Base-by-base conservation (phyloP, 2,888 invertebrate genomes). In the Conomelus anceps region DNA sequence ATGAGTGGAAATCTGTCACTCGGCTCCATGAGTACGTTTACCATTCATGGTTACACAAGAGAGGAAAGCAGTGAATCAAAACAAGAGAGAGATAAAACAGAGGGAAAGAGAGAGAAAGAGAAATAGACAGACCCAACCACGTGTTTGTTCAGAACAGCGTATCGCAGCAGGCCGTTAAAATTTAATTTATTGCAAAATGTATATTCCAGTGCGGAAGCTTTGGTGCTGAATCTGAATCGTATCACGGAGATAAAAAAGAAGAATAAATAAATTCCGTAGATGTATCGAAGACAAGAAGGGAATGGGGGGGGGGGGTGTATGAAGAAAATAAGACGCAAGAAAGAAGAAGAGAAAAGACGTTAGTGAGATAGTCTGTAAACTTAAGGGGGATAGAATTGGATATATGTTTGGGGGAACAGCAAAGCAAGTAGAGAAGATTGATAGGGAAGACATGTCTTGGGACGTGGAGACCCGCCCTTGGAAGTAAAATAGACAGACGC, bases 361-460 rank as follows among this genome's bases (percentile, higher is more conserved):
- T 86, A 86, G 86, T 26, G 23, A 86, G 86, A 86, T 86, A 86
- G 86, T 26, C 86, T 26, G 86, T 86, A 26, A 86, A 86, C 86
- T 86, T 26, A 23, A 23, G 86, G 63, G 86, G 86, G 86, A 86
- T 24, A 29, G 29, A 86, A 86, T 86, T 86, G 86, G 86, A 86
- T 86, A 86, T 86, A 86, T 86, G 86, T 24, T 86, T 86, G 29
- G 86, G 86, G 86, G 86, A 86, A 22, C 26, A 17, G 22, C 26
- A 86, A 23, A n/a, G 17, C 86, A n/a, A 24, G 23, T 22, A 6
- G 29, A n/a, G 20, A 24, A 86, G 86, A 86, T 86, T 86, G 86
- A 86, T 86, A 29, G 22, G 86, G 29, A 86, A 86, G 86, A 86
- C 86, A 86, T 86, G 86, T 86, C 86, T 63, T n/a, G n/a, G 63